Evolutionary conservation across 2,113 vertebrate genomes (phyloP).

Genomic region (Urocitellus parryii): DNA sequence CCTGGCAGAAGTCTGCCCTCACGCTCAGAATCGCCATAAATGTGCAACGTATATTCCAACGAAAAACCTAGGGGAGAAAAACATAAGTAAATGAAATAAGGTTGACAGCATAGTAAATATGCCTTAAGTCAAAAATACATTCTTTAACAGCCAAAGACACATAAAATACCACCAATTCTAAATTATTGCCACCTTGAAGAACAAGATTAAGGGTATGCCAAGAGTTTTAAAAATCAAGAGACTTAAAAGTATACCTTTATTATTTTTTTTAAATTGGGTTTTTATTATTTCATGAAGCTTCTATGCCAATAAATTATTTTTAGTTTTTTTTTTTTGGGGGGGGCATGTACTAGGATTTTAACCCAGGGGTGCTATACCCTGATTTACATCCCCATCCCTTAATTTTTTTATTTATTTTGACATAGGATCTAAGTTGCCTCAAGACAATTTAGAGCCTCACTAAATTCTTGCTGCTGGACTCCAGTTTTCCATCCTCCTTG

Average conservation of each 20-base stretch:
- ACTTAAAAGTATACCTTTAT: background rate
- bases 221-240: slow-evolving; percentile 19
- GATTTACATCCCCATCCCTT: too few relatives aligned
- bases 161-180: slow-evolving; percentile 22
- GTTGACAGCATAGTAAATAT: slow-evolving; percentile 42
- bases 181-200: slow-evolving; percentile 33
- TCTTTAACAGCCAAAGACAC: slow-evolving; percentile 32
- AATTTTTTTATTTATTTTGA: too few relatives aligned
- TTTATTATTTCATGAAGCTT: background rate
- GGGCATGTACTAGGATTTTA: background rate
- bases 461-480: too few relatives aligned
- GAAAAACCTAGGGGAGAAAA: slow-evolving; percentile 91
- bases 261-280: slow-evolving; percentile 35
- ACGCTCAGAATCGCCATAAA: slow-evolving; percentile 99
- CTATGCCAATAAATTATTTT: slow-evolving; percentile 21
- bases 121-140: slow-evolving; percentile 44
- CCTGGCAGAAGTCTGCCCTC: slow-evolving; percentile 99
- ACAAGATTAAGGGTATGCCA: background rate
- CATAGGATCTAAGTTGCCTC: too few relatives aligned
- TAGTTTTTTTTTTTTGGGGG: background rate
- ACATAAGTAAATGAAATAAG: slow-evolving; percentile 64
- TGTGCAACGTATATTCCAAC: slow-evolving; percentile 94
- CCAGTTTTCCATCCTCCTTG: too few relatives aligned
- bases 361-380: too few relatives aligned
- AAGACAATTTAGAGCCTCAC: too few relatives aligned